Evolutionary conservation across 2,888 invertebrate species (phyloP).

Genomic region (Machimus rusticus): DNA sequence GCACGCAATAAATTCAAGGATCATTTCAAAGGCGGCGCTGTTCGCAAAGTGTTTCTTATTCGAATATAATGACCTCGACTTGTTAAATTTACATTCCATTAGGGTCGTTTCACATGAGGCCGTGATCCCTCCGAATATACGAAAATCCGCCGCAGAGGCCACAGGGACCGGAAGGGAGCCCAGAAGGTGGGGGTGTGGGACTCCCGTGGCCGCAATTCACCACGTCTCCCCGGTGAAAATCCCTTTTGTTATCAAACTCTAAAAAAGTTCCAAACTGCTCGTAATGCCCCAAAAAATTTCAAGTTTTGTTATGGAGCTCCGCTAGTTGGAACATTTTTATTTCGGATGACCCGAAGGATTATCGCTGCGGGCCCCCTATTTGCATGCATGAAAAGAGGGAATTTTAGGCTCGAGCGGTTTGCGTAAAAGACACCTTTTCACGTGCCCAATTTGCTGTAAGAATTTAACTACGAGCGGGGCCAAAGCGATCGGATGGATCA

Average conservation of each 20-base stretch:
- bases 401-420: background rate
- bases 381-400: background rate
- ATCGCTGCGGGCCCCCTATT: background rate
- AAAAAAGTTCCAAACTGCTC: background rate
- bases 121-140: background rate
- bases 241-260: background rate
- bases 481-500: background rate
- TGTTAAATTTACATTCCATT: background rate
- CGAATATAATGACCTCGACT: background rate
- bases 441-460: background rate
- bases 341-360: background rate
- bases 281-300: background rate
- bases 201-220: background rate
- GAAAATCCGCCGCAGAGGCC: background rate
- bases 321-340: background rate
- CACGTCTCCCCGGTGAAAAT: background rate
- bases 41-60: background rate
- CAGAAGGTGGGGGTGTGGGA: background rate
- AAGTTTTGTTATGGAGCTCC: background rate
- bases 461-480: background rate
- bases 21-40: background rate
- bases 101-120: background rate
- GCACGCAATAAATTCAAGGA: background rate
- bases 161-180: background rate
- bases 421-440: background rate